A percentile compares a stretch with the other conserved stretches of the same genome.
These are phyloP conservation scores for Coregonus sp. DNA, from an alignment of 2,797 vertebrate genomes.

Conservation along the genomic window DNA sequence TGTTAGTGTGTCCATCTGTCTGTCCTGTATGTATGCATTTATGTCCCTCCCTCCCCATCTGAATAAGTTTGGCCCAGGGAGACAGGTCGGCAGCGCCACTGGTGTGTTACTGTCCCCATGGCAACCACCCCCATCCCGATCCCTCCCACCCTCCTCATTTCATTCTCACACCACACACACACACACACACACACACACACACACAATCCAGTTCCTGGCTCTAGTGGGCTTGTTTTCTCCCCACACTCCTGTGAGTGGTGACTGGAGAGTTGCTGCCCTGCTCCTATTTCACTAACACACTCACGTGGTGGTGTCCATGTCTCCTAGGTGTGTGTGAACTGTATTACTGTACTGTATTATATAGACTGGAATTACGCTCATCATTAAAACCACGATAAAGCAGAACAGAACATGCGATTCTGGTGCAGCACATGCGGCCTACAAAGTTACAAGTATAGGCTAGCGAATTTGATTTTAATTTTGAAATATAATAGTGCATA, in stretches of 20 bases:
- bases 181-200: slow-evolving; percentile 27
- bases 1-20: slow-evolving; percentile 9
- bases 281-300: slow-evolving; percentile 76
- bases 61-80: slow-evolving; percentile 79
- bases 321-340: slow-evolving; percentile 58
- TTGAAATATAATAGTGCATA: no score
- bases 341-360: no score
- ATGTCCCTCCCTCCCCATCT: slow-evolving; percentile 26
- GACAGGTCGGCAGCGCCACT: slow-evolving; percentile 81
- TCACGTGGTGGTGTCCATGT: slow-evolving; percentile 62
- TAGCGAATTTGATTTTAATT: no score
- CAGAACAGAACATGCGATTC: no score
- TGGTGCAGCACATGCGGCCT: no score
- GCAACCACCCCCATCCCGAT: slow-evolving; percentile 73
- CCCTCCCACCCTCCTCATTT: slow-evolving; percentile 49
- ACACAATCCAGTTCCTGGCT: slow-evolving; percentile 55
- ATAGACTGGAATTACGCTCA: no score
- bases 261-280: slow-evolving; percentile 72
- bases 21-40: not conserved
- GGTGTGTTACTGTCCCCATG: slow-evolving; percentile 85
- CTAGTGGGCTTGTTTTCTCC: slow-evolving; percentile 68
- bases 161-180: slow-evolving; percentile 15
- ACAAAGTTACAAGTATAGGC: no score
- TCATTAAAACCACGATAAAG: no score
- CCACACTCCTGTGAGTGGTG: slow-evolving; percentile 65